phyloP scores from a whole-genome alignment of 1,140 invertebrate species.

The Neotoxoptera formosana region DNA sequence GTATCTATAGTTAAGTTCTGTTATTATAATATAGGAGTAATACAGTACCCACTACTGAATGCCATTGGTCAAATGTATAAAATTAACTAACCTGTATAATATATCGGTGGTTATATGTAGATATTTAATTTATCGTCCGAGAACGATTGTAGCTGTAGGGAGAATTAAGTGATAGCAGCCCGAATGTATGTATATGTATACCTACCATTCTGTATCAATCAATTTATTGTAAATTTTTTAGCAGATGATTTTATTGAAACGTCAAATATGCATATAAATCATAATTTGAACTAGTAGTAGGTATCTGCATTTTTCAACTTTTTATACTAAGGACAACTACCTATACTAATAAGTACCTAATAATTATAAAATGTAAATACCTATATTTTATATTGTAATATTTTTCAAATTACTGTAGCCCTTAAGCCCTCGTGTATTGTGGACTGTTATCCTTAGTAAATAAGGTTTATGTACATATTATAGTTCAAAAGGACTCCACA shows the following conservation, averaged over 20 bases:
- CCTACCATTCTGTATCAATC: not conserved
- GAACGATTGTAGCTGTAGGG: too few species aligned
- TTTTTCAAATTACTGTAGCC: not conserved
- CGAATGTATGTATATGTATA: too few species aligned
- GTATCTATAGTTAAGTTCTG: too few species aligned
- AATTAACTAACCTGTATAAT: too few species aligned
- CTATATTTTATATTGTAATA: not conserved
- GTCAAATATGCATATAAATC: not conserved
- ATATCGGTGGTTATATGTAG: too few species aligned
- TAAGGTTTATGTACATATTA: conserved; percentile 12
- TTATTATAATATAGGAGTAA: too few species aligned
- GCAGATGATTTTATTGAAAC: not conserved
- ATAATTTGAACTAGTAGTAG: not conserved
- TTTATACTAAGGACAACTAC: not conserved
- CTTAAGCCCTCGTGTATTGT: not conserved
- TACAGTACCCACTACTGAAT: too few species aligned
- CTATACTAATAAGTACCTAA: too few species aligned
- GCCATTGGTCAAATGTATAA: too few species aligned
- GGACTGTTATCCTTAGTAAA: not conserved
- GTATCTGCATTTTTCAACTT: not conserved
- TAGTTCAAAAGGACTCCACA: not conserved
- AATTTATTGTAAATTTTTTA: not conserved
- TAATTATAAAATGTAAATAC: not conserved
- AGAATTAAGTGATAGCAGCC: too few species aligned
- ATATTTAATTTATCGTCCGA: too few species aligned